Evolutionary conservation across 1,140 invertebrate genomes (phyloP).

Genomic region (Neodiprion fabricii): DNA sequence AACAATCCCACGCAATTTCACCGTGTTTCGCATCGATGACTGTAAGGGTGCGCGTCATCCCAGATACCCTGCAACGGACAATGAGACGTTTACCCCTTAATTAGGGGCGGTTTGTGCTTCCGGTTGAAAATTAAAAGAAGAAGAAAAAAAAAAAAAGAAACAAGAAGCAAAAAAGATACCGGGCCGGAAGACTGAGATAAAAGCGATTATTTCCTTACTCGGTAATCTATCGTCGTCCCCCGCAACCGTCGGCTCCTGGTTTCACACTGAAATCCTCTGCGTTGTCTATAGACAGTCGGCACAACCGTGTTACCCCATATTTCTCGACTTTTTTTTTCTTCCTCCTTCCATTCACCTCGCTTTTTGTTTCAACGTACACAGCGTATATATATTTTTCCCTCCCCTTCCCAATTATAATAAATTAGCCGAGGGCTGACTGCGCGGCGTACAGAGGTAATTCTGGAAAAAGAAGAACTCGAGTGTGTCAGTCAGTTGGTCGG

Average conservation of each 20-base stretch:
- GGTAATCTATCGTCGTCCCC: too few species aligned
- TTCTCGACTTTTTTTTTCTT: not conserved
- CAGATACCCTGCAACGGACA: not conserved
- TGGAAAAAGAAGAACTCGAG: too few species aligned
- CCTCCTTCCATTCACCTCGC: not conserved
- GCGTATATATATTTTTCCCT: not conserved
- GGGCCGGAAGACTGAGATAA: not conserved
- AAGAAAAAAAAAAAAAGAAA: slow-evolving; percentile 6
- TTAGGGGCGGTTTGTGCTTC: slow-evolving; percentile 9
- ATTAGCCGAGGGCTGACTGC: not conserved
- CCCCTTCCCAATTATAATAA: slow-evolving; percentile 5
- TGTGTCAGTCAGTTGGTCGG: not conserved
- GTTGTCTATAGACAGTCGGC: too few species aligned
- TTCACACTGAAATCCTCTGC: too few species aligned
- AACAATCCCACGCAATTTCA: too few species aligned
- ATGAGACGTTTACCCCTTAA: slow-evolving; percentile 3
- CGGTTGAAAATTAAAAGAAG: slow-evolving; percentile 12
- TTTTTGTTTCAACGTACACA: not conserved
- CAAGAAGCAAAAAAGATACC: slow-evolving; percentile 21
- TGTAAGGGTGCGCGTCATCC: too few species aligned
- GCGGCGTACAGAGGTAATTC: not conserved
- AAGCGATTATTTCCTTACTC: slow-evolving; percentile 3
- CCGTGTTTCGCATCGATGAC: too few species aligned
- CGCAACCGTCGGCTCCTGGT: too few species aligned
- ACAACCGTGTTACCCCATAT: too few species aligned